Evolutionary conservation across 2,113 vertebrate species (phyloP).

Genomic region (Carassius auratus): DNA sequence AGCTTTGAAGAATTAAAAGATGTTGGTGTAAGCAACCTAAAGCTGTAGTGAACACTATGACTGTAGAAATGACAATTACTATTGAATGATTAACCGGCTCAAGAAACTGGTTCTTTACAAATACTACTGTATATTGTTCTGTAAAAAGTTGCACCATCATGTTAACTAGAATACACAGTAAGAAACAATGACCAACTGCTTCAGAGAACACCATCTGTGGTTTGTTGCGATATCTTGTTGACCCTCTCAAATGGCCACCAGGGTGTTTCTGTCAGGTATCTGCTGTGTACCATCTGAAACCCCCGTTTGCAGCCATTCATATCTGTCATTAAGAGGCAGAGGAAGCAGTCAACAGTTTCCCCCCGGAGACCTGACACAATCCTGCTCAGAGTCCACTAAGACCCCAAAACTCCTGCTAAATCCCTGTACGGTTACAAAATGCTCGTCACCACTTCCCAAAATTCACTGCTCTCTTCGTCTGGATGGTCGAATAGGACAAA

Average conservation of each 20-base stretch:
- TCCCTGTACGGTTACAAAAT: slow-evolving; percentile 47
- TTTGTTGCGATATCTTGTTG: slow-evolving; percentile 44
- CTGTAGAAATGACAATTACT: not conserved
- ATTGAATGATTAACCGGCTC: not conserved
- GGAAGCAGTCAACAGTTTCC: slow-evolving; percentile 40
- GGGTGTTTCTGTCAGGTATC: slow-evolving; percentile 23
- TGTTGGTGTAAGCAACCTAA: not conserved
- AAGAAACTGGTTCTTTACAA: not conserved
- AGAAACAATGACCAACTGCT: slow-evolving; percentile 10
- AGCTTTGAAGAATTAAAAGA: slow-evolving; percentile 10
- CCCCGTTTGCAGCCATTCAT: slow-evolving; percentile 43
- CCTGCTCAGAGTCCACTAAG: slow-evolving; percentile 43
- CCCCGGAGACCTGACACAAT: slow-evolving; percentile 45
- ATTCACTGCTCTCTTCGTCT: slow-evolving; percentile 44
- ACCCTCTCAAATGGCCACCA: slow-evolving; percentile 30
- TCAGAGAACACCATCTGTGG: slow-evolving; percentile 18
- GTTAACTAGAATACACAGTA: not conserved
- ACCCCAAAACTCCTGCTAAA: slow-evolving; percentile 50
- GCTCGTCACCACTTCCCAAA: slow-evolving; percentile 28
- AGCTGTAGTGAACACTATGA: not conserved
- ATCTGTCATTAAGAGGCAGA: slow-evolving; percentile 51
- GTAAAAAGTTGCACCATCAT: slow-evolving; percentile 30
- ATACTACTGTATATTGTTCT: not conserved
- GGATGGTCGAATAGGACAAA: slow-evolving; percentile 39
- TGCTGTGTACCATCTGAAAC: slow-evolving; percentile 43